Base-by-base conservation (phyloP, 2,797 vertebrate species). In the Lindbergichthys nudifrons region DNA sequence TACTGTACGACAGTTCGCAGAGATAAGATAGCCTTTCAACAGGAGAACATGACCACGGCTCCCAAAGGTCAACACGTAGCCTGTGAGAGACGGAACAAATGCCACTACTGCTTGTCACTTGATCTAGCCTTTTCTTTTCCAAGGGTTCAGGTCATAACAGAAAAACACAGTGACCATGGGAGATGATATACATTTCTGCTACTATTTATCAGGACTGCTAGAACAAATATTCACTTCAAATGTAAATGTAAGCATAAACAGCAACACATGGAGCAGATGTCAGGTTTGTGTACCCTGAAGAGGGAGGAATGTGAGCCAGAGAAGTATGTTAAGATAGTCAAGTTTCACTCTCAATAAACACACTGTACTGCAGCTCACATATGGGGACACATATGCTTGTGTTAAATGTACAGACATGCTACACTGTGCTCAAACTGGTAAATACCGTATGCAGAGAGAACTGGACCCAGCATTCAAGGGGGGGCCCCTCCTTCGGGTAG, bases 281-380 rank as follows among this genome's bases (percentile, higher is more conserved):
- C 81, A 66, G 74, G 54, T 83, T 66, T 82, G 85, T 76, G 68
- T 80, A 62, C 26, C 42, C 65, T 26, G 23, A n/a, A n/a, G n/a
- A n/a, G 30, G 15, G 61, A 63, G 80, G 83, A 88, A 89, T 83
- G 81, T 0, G 52, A 75, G 58, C 45, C 51, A 64, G 72, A 46
- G 12, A 50, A 57, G 64, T 52, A 32, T 14, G 68, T 48, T 10
- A 19, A 59, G 39, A 3, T 70, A 72, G n/a, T 91, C 30, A 1
- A 54, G 78, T 89, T 91, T 81, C 88, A 80, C 60, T 78, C 80
- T 82, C 79, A 84, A 82, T 79, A 87, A 91, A 92, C 84, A 90
- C 36, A 10, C 58, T 1, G 23, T 15, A 32, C 53, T 41, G 47
- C 67, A 66, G 73, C 67, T 70, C 69, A 18, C 18, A 5, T 52